Base-by-base conservation (phyloP, 2,113 vertebrate species). In the Tautogolabrus adspersus region DNA sequence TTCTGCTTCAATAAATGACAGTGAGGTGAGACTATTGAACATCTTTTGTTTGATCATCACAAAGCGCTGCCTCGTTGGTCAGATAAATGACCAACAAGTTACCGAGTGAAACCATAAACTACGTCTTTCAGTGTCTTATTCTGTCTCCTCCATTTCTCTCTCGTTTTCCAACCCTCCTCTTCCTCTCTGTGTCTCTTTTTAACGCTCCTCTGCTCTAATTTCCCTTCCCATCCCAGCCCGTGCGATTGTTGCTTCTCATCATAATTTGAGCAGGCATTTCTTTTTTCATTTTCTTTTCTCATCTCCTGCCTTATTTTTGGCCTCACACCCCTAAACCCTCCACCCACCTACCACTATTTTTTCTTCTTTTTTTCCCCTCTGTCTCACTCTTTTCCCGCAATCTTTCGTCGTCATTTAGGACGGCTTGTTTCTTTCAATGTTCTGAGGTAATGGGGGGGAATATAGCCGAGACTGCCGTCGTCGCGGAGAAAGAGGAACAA, bases 401-500 rank as follows among this genome's bases (percentile, higher is more conserved):
- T 92, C 79, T 89, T 79, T 59, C 4, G 51, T 75, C 65, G 81
- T 91, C 89, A 87, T 93, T 84, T 88, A 76, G 77, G 75, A 87
- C 66, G 77, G 76, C 91, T 92, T 91, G 89, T 92, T 92, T 93
- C 87, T 85, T 89, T 87, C 93, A 89, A 87, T 91, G 91, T 91
- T 91, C 89, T 26, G 72, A 76, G 84, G 88, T 95, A 95, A 95
- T 95, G 87, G 89, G 65, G 30, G 49, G 82, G 92, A 90, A 86
- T 83, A 89, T 70, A 88, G 75, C 83, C 69, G 84, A 57, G 78
- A 72, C 79, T 66, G 81, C 82, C 68, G 82, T 83, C 69, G 62
- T 84, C 67, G 59, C 62, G 84, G 80, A 88, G 71, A 86, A 72
- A 88, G 82, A 58, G 77, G 84, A 87, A 93, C 93, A 93, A 93